These are phyloP conservation scores for Otis tarda DNA, from an alignment of 2,113 vertebrate species.

Conservation along the genomic window DNA sequence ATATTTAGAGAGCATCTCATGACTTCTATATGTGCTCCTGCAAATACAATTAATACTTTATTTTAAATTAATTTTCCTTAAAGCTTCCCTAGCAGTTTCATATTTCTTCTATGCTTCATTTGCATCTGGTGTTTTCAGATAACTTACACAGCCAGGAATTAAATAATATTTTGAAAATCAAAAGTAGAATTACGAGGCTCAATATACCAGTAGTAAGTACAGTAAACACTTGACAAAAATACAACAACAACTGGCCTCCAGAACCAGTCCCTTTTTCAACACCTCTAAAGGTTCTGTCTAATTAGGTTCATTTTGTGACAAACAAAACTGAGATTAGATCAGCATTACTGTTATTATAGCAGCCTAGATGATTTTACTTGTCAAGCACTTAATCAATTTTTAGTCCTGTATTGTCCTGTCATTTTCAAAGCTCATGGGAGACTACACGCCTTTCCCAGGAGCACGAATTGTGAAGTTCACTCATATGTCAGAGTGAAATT, in stretches of 20 bases:
- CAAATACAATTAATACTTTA: neutral
- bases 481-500: neutral
- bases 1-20: neutral
- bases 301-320: constrained; percentile 4
- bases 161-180: constrained; percentile 7
- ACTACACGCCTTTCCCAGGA: neutral
- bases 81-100: neutral
- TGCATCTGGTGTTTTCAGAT: neutral
- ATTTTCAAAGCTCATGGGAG: neutral
- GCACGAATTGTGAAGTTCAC: neutral
- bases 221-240: constrained; percentile 36
- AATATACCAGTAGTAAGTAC: constrained; percentile 13
- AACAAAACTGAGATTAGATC: neutral
- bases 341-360: neutral
- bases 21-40: neutral
- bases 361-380: constrained; percentile 3
- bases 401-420: neutral
- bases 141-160: neutral
- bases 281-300: neutral
- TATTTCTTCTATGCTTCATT: constrained; percentile 1
- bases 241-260: neutral
- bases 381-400: neutral
- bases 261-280: neutral
- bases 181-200: neutral
- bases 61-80: neutral